A percentile compares a stretch with the other conserved stretches of the same genome.
Conservation (phyloP, 2,113 vertebrate species). For the Takifugu flavidus region DNA sequence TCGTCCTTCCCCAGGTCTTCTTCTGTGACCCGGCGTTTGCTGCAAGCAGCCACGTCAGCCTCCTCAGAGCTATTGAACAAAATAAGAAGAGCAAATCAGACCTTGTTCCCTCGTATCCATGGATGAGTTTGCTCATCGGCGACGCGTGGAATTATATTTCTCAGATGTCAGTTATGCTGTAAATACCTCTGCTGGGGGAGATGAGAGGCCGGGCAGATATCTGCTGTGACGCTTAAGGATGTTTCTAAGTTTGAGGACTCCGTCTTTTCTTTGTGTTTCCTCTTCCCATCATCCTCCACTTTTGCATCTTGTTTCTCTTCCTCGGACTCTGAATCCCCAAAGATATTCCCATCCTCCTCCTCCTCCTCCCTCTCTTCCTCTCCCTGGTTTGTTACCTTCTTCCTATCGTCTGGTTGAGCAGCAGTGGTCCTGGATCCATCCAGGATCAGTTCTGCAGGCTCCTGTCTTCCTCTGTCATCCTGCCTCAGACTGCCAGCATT, state of each 20-base stretch:
- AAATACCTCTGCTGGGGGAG: conserved; percentile 54
- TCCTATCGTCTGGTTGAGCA: conserved; percentile 13
- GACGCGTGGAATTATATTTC: background rate
- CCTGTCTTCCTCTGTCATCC: conserved; percentile 19
- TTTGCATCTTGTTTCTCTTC: conserved; percentile 14
- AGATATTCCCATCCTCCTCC: conserved; percentile 5
- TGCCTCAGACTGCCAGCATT: conserved; percentile 24
- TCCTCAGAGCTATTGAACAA: conserved; percentile 56
- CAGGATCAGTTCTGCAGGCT: conserved; percentile 46
- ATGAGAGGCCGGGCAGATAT: conserved; percentile 15
- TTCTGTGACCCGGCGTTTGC: conserved; percentile 63
- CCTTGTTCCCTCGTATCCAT: background rate
- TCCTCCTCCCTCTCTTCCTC: conserved; percentile 34
- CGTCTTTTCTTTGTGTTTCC: conserved; percentile 10
- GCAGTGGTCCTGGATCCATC: conserved; percentile 5
- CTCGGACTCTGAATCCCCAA: background rate
- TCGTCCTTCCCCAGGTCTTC: conserved; percentile 70
- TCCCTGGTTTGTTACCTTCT: conserved; percentile 1
- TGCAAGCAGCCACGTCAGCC: conserved; percentile 54
- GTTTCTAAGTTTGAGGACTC: conserved; percentile 16
- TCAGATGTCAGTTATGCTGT: background rate
- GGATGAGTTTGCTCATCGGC: background rate
- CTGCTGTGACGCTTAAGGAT: background rate
- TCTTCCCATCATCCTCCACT: conserved; percentile 35
- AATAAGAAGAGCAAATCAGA: background rate